These are phyloP conservation scores for Strigops habroptila DNA, from an alignment of 2,113 vertebrate species.

Conservation along the genomic window DNA sequence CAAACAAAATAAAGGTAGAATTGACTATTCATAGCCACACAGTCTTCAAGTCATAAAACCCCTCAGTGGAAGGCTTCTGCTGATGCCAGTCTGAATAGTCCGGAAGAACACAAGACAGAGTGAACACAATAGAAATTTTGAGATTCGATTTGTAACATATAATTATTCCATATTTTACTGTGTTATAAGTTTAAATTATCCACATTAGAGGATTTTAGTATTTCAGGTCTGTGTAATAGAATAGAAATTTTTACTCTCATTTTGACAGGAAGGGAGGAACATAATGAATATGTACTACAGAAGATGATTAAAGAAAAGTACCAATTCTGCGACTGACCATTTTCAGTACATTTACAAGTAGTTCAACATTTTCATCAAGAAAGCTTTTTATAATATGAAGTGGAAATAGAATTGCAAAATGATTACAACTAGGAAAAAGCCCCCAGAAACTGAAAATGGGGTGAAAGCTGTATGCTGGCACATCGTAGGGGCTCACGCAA, in stretches of 20 bases:
- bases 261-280: constrained; percentile 8
- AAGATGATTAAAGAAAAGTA: constrained; percentile 7
- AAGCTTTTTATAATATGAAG: background rate
- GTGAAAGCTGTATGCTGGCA: background rate
- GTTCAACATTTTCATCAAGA: constrained; percentile 18
- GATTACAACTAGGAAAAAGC: background rate
- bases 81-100: background rate
- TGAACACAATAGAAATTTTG: background rate
- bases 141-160: background rate
- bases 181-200: background rate
- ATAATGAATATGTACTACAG: background rate
- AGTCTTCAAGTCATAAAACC: background rate
- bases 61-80: background rate
- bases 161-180: constrained; percentile 3
- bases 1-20: constrained; percentile 33
- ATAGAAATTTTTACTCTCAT: background rate
- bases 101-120: background rate
- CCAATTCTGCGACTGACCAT: background rate
- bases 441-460: background rate
- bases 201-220: background rate
- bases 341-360: constrained; percentile 9
- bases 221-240: background rate
- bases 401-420: background rate
- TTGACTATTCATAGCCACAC: background rate
- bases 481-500: background rate